phyloP scores from a whole-genome alignment of 2,888 invertebrate genomes.

The Drosophila fungiperda region DNA sequence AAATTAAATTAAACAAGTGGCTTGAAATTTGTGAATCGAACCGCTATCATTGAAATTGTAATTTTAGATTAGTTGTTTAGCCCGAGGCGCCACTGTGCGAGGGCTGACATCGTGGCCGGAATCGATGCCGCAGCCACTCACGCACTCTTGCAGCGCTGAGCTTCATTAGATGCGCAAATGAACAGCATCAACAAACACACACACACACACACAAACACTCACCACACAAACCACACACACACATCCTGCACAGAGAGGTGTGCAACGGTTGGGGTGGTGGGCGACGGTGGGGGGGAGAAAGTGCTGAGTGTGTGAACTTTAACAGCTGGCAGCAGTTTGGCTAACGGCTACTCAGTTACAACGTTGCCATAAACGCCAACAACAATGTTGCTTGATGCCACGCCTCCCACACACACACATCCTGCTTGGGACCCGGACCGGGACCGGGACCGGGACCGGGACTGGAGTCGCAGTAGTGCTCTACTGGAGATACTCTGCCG shows the following conservation, averaged over 20 bases:
- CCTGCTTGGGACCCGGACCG: neutral
- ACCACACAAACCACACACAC: conserved; percentile 7
- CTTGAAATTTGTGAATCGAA: neutral
- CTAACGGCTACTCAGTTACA: conserved; percentile 59
- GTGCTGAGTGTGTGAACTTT: conserved; percentile 65
- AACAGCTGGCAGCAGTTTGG: conserved; percentile 68
- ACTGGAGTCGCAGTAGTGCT: neutral
- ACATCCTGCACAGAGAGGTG: neutral
- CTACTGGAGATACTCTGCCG: conserved; percentile 12
- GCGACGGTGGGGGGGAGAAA: neutral
- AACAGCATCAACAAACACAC: conserved; percentile 49
- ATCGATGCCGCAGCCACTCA: conserved; percentile 68
- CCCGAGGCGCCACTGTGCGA: conserved; percentile 4
- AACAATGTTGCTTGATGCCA: conserved; percentile 38
- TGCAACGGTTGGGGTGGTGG: neutral
- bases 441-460: neutral
- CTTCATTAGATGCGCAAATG: conserved; percentile 77
- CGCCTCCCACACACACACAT: conserved; percentile 17
- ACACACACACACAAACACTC: conserved; percentile 13
- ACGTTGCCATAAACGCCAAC: conserved; percentile 48
- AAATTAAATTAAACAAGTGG: neutral
- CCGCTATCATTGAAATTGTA: neutral
- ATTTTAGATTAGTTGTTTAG: neutral
- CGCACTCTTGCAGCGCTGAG: conserved; percentile 75
- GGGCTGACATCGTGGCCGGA: conserved; percentile 24